Percentiles rank a stretch among this genome's conserved stretches.
phyloP scores from a whole-genome alignment of 2,888 invertebrate genomes.

The Caenorhabditis sp. region DNA sequence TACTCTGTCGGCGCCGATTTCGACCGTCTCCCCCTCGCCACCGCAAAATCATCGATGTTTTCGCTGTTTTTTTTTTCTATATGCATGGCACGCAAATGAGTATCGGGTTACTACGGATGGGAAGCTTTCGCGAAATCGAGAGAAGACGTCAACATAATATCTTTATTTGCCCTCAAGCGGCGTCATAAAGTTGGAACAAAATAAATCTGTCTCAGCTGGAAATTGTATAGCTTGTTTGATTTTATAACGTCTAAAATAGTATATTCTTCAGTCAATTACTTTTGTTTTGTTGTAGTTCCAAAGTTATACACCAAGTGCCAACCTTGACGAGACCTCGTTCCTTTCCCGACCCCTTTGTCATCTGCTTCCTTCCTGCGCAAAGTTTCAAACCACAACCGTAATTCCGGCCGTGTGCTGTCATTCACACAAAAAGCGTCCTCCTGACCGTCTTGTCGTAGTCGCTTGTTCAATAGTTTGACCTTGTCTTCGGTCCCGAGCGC shows the following conservation, averaged over 20 bases:
- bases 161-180: slow-evolving; percentile 1
- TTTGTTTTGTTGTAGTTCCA: not conserved
- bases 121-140: not conserved
- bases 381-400: slow-evolving; percentile 43
- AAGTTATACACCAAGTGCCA: slow-evolving; percentile 18
- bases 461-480: slow-evolving; percentile 55
- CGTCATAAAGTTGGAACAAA: not conserved
- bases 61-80: not conserved
- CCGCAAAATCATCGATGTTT: slow-evolving; percentile 9
- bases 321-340: slow-evolving; percentile 33
- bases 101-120: slow-evolving; percentile 1
- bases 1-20: slow-evolving; percentile 33
- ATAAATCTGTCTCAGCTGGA: not conserved
- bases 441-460: slow-evolving; percentile 16
- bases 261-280: not conserved
- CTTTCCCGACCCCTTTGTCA: slow-evolving; percentile 16
- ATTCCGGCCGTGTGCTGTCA: slow-evolving; percentile 42
- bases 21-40: slow-evolving; percentile 2
- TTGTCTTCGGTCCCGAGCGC: slow-evolving; percentile 45
- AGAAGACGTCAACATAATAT: slow-evolving; percentile 1
- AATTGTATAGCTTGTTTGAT: not conserved
- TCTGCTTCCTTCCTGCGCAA: slow-evolving; percentile 9
- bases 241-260: not conserved
- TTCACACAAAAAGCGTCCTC: slow-evolving; percentile 44
- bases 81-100: not conserved